These are phyloP conservation scores for Scomber scombrus DNA, from an alignment of 2,113 vertebrate genomes.

Conservation along the genomic window DNA sequence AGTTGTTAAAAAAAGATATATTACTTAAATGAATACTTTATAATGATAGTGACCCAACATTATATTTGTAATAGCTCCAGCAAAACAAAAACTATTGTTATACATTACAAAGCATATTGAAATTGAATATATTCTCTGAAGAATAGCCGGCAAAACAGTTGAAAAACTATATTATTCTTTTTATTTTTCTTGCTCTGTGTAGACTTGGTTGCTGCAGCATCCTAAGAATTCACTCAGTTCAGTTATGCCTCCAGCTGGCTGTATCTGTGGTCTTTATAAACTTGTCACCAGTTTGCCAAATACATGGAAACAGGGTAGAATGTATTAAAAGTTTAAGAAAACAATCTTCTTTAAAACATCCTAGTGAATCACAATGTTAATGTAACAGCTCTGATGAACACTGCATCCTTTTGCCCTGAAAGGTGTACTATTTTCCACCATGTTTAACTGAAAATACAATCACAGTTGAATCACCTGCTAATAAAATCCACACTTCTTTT, in stretches of 20 bases:
- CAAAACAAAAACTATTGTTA: not conserved
- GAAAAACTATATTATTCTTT: not conserved
- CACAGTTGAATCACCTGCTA: conserved; percentile 9
- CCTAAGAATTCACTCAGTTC: not conserved
- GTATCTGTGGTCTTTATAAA: conserved; percentile 29
- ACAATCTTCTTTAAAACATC: conserved; percentile 5
- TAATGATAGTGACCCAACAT: not conserved
- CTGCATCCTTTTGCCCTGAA: not conserved
- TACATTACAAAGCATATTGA: conserved; percentile 1
- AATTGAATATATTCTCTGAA: not conserved
- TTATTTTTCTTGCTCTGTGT: not conserved
- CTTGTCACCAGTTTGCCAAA: conserved; percentile 41
- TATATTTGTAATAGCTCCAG: conserved; percentile 1
- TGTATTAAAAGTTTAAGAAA: conserved; percentile 20
- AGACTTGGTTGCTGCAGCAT: not conserved
- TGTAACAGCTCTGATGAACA: conserved; percentile 4
- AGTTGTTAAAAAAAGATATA: too few species aligned
- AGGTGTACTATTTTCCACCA: conserved; percentile 6
- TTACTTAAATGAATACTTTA: too few species aligned
- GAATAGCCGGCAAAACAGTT: conserved; percentile 11
- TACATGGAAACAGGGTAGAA: conserved; percentile 31
- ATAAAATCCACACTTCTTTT: conserved; percentile 9
- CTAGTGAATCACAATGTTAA: conserved; percentile 8
- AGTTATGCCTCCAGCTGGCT: conserved; percentile 14
- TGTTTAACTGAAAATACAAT: conserved; percentile 30